Conservation (phyloP, 92 coral and sea anemone species). For the Virgularia gustaviana region DNA sequence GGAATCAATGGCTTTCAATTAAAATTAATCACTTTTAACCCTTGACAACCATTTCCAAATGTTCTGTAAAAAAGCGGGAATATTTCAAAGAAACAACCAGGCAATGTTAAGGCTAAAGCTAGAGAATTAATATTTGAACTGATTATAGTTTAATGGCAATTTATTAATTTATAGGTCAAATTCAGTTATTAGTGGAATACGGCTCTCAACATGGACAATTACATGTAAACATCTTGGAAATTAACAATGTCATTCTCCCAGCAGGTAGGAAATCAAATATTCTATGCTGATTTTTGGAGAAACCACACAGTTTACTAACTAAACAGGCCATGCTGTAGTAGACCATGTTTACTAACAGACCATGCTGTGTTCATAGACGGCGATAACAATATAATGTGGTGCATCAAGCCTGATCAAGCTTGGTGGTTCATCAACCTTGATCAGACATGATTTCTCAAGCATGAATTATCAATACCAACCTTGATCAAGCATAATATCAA, state of each 20-base stretch:
- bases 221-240: constrained; percentile 64
- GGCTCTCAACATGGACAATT: constrained; percentile 51
- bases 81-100: background rate
- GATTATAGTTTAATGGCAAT: constrained; percentile 16
- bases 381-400: no score
- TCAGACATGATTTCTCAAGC: background rate
- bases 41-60: no score
- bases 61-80: background rate
- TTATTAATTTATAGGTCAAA: constrained; percentile 45
- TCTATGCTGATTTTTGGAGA: background rate
- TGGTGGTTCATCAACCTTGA: no score
- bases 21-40: no score
- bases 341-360: background rate
- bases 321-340: background rate
- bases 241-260: constrained; percentile 70
- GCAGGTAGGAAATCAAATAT: constrained; percentile 50
- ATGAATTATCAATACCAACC: no score
- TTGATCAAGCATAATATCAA: no score
- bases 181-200: constrained; percentile 66
- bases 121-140: background rate
- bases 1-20: no score
- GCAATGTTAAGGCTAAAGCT: constrained; percentile 29
- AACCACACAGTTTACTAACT: background rate
- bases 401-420: no score
- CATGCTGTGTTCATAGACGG: no score